Evolutionary conservation across 2,888 invertebrate genomes (phyloP), one percentile per base, ranked within the genome.

Genomic region (Exephanes ischioxanthus): DNA sequence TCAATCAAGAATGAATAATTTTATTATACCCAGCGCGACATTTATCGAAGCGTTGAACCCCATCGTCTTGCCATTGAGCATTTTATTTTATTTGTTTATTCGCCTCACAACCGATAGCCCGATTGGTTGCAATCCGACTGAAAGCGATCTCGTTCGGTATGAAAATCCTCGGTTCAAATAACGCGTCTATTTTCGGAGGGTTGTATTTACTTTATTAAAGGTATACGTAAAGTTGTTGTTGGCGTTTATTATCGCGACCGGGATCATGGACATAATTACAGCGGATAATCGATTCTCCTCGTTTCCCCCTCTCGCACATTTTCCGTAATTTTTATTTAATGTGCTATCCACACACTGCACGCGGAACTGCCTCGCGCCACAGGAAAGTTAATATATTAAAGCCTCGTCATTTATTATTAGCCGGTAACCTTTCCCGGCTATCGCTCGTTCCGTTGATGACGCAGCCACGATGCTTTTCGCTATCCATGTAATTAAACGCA

Each of bases 401-500:
- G 63, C 71, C 71, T 53, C 66, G 77, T 26, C 72, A 77, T 53
- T 83, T 83, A 83, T 83, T 83, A 83, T 71, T 83, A 83, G 82
- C 77, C 71, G 77, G 77, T 83, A 83, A 83, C 82, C 82, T 83
- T 83, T 83, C 55, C 51, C 72, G 72, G 71, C 48, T 71, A 66
- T 41, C 45, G 41, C 66, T 16, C 63, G 30, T 30, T 30, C 63
- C 33, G 63, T 63, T 58, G 2, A 72, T 41, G 51, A 51, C 33
- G 53, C 55, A 26, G 45, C 33, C 22, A 51, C 11, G 76, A 63
- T 51, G 19, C 41, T 41, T 81, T 61, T 63, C 48, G 45, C 68
- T 75, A 48, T 61, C 68, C n/a, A 76, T 63, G 76, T 53, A 76
- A 70, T 63, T 61, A 41, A 33, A 51, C 61, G 70, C 48, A 51